Conservation (phyloP, 2,888 invertebrate species). For the Volucella inanis region DNA sequence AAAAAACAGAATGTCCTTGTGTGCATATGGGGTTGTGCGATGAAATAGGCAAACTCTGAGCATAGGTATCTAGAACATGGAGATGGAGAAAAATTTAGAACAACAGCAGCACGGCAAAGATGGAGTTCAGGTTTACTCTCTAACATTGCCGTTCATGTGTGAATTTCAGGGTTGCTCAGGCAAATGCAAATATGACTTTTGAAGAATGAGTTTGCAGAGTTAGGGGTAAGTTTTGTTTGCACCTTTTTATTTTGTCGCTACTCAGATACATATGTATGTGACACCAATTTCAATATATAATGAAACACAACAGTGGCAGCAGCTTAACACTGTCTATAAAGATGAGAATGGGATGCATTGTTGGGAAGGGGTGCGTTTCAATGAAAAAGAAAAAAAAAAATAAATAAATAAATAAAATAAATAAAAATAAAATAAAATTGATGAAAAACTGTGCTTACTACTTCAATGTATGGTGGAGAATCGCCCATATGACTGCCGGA, state of each 20-base stretch:
- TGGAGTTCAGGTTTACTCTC: slow-evolving; percentile 60
- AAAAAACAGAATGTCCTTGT: slow-evolving; percentile 26
- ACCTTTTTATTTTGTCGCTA: slow-evolving; percentile 33
- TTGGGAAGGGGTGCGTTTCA: not conserved
- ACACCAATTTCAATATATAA: slow-evolving; percentile 72
- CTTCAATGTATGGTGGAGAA: slow-evolving; percentile 2
- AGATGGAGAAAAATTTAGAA: slow-evolving; percentile 50
- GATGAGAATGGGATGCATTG: not conserved
- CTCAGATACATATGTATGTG: slow-evolving; percentile 54
- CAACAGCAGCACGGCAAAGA: slow-evolving; percentile 39
- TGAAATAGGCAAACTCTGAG: slow-evolving; percentile 6
- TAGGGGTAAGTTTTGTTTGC: slow-evolving; percentile 31
- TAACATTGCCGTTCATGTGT: slow-evolving; percentile 60
- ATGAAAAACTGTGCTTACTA: slow-evolving; percentile 16
- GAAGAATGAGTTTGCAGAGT: slow-evolving; percentile 14
- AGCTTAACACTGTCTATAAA: slow-evolving; percentile 1
- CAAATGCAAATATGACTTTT: slow-evolving; percentile 8
- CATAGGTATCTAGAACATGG: slow-evolving; percentile 38
- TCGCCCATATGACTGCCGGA: not conserved
- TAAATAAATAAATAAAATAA: slow-evolving; percentile 24
- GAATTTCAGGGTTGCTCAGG: slow-evolving; percentile 63
- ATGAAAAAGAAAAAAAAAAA: not conserved
- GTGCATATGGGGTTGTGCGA: not conserved
- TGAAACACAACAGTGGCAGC: slow-evolving; percentile 30
- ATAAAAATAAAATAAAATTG: slow-evolving; percentile 9